Conservation (phyloP, 2,113 vertebrate genomes). For the Isichthys henryi region DNA sequence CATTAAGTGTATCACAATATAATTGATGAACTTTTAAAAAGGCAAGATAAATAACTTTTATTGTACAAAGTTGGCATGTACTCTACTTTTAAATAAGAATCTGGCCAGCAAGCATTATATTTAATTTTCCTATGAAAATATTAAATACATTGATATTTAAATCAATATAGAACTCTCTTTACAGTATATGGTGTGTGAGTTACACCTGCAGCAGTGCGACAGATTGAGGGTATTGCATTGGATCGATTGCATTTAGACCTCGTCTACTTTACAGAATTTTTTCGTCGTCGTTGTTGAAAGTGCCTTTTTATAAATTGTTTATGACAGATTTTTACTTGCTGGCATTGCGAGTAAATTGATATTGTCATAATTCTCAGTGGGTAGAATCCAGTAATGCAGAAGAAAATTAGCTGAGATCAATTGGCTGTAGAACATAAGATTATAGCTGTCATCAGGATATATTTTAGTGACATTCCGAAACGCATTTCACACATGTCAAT, state of each 20-base stretch:
- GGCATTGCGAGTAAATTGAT: neutral
- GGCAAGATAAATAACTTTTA: constrained; percentile 73
- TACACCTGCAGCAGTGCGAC: neutral
- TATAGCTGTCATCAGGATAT: constrained; percentile 18
- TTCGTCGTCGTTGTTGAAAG: neutral
- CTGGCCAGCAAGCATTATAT: constrained; percentile 54
- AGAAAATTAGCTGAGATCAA: constrained; percentile 21
- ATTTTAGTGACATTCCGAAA: constrained; percentile 7
- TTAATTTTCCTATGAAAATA: constrained; percentile 25
- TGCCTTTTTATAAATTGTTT: neutral
- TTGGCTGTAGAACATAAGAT: constrained; percentile 11
- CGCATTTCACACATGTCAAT: constrained; percentile 21
- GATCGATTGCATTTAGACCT: neutral
- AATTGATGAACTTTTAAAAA: constrained; percentile 70
- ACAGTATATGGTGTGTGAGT: neutral
- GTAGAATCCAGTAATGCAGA: constrained; percentile 6
- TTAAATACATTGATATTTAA: neutral
- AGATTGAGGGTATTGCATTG: neutral
- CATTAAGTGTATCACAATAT: constrained; percentile 74
- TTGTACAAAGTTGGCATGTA: constrained; percentile 59
- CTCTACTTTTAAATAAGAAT: constrained; percentile 55
- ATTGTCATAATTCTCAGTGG: constrained; percentile 16
- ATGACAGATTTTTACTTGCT: neutral
- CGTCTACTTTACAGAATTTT: neutral
- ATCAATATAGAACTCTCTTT: neutral